Evolutionary conservation across 1,140 invertebrate genomes (phyloP).

Genomic region (Conus betulinus): DNA sequence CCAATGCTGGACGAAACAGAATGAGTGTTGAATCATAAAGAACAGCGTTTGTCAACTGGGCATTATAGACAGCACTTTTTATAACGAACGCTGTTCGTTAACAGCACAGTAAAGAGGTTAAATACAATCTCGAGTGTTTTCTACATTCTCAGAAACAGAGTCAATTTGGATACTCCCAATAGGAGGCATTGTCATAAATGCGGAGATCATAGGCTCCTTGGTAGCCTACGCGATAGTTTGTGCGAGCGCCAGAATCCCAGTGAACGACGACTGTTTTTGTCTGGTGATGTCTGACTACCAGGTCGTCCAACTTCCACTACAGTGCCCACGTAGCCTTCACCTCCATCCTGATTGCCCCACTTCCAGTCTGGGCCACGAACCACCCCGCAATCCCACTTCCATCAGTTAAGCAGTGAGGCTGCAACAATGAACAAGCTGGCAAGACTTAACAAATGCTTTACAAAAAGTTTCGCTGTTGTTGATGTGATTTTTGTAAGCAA

Average conservation of each 20-base stretch:
- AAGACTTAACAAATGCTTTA: no score
- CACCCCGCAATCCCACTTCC: slow-evolving; percentile 82
- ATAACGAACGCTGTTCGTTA: no score
- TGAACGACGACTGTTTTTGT: slow-evolving; percentile 93
- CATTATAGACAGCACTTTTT: no score
- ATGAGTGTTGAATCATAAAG: no score
- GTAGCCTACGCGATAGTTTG: slow-evolving; percentile 93
- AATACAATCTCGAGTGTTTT: neutral
- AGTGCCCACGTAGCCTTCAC: slow-evolving; percentile 79
- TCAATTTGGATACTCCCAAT: slow-evolving; percentile 77
- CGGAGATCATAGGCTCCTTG: slow-evolving; percentile 89
- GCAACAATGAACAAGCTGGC: neutral
- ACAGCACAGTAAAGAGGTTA: neutral
- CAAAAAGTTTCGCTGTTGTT: no score
- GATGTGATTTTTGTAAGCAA: no score
- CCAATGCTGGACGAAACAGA: no score
- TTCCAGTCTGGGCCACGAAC: slow-evolving; percentile 98
- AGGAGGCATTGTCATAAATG: slow-evolving; percentile 90
- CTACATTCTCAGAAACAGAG: neutral
- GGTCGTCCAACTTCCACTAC: slow-evolving; percentile 89
- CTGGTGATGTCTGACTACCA: slow-evolving; percentile 83
- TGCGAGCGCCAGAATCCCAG: slow-evolving; percentile 91
- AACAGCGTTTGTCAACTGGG: no score
- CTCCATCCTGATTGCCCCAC: slow-evolving; percentile 96
- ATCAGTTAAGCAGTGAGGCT: slow-evolving; percentile 42